Conservation (phyloP, 2,113 vertebrate species). For the Rhombomys opimus region DNA sequence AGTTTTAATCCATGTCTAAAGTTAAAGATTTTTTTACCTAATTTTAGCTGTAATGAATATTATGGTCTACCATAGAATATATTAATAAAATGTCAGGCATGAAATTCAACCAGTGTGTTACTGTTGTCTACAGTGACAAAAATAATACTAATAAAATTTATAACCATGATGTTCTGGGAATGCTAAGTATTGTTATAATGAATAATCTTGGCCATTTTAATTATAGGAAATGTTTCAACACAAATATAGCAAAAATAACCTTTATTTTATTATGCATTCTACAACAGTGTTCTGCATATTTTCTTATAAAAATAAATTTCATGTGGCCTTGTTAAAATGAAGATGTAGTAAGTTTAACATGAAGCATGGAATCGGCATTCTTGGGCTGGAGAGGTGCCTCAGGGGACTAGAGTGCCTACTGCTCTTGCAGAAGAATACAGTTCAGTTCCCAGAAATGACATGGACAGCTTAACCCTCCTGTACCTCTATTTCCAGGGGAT, state of each 20-base stretch:
- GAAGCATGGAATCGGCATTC: not conserved
- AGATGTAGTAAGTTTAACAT: not conserved
- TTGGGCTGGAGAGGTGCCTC: not conserved
- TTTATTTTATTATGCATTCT: slow-evolving; percentile 5
- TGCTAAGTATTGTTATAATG: not conserved
- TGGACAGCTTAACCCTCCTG: not conserved
- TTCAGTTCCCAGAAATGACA: not conserved
- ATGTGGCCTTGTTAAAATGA: not conserved
- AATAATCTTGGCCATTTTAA: not conserved
- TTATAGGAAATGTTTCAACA: not conserved
- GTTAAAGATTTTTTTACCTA: not conserved
- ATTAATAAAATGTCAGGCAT: slow-evolving; percentile 22
- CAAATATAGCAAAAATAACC: not conserved
- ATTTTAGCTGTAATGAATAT: not conserved
- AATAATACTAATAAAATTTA: slow-evolving; percentile 49
- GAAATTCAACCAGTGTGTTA: slow-evolving; percentile 21
- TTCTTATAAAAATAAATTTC: not conserved
- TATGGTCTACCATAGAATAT: not conserved
- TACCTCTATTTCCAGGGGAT: not conserved
- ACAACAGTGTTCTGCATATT: not conserved
- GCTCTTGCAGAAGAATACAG: not conserved
- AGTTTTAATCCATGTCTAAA: slow-evolving; percentile 54
- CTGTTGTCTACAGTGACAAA: slow-evolving; percentile 47
- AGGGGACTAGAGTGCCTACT: no score
- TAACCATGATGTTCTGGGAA: not conserved